These are phyloP conservation scores for Amphipyra tragopoginis DNA, from an alignment of 2,888 invertebrate species.

Conservation along the genomic window DNA sequence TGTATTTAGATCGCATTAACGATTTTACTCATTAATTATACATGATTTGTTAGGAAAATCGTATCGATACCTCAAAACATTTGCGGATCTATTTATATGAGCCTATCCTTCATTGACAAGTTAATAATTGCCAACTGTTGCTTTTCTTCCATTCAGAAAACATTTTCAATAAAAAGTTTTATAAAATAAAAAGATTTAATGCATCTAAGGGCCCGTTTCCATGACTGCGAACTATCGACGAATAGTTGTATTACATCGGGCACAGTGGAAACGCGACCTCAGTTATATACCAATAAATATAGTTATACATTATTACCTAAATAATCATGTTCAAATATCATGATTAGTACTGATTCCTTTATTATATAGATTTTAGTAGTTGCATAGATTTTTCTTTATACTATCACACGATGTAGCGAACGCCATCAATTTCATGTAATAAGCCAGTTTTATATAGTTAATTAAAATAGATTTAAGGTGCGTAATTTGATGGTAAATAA, in stretches of 20 bases:
- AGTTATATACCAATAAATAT: constrained; percentile 43
- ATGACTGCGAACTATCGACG: constrained; percentile 18
- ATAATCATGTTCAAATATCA: constrained; percentile 57
- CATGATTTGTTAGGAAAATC: constrained; percentile 53
- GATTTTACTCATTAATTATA: constrained; percentile 58
- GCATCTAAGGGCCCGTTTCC: constrained; percentile 47
- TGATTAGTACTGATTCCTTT: constrained; percentile 72
- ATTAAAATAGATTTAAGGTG: constrained; percentile 79
- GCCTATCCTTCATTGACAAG: constrained; percentile 13
- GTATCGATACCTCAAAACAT: constrained; percentile 16
- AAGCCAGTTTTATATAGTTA: constrained; percentile 83
- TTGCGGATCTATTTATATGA: constrained; percentile 29
- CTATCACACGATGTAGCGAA: constrained; percentile 64
- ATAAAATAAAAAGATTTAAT: constrained; percentile 13
- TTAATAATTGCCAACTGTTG: constrained; percentile 31
- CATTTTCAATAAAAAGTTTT: constrained; percentile 9
- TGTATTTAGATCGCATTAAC: constrained; percentile 55
- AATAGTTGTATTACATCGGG: constrained; percentile 38
- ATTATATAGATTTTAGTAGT: constrained; percentile 61
- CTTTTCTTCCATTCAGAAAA: constrained; percentile 44
- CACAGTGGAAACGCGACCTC: constrained; percentile 57
- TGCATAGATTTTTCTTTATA: constrained; percentile 59
- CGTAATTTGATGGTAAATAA: constrained; percentile 85
- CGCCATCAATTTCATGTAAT: constrained; percentile 73
- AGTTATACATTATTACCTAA: constrained; percentile 47